These are phyloP conservation scores for Monochamus saltuarius DNA, from an alignment of 1,140 invertebrate genomes.

Conservation along the genomic window DNA sequence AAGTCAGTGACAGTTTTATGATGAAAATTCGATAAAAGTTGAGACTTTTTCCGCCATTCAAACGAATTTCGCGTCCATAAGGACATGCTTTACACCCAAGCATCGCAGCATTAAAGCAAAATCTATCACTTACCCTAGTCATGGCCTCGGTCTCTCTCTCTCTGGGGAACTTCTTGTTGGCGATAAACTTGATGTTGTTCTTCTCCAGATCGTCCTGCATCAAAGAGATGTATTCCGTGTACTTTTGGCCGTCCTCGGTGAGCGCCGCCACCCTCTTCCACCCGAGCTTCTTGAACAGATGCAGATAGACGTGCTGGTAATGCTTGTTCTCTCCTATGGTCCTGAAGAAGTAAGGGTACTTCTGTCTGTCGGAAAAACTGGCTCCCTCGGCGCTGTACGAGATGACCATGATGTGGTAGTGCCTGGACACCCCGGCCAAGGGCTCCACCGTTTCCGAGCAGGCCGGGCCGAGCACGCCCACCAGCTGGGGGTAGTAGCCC, in stretches of 20 bases:
- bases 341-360: slow-evolving; percentile 78
- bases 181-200: slow-evolving; percentile 66
- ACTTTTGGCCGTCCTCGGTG: slow-evolving; percentile 78
- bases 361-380: slow-evolving; percentile 66
- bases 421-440: slow-evolving; percentile 75
- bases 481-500: slow-evolving; percentile 56
- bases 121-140: slow-evolving; percentile 44
- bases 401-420: slow-evolving; percentile 75
- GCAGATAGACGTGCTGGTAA: slow-evolving; percentile 70
- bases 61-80: too few relatives aligned
- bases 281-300: slow-evolving; percentile 63
- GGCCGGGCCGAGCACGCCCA: slow-evolving; percentile 79
- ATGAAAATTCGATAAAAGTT: too few relatives aligned
- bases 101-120: too few relatives aligned
- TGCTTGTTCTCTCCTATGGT: slow-evolving; percentile 69
- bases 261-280: slow-evolving; percentile 74
- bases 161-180: slow-evolving; percentile 70
- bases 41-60: too few relatives aligned
- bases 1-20: too few relatives aligned
- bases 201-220: slow-evolving; percentile 66
- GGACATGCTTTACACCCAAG: too few relatives aligned
- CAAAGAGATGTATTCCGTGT: slow-evolving; percentile 75
- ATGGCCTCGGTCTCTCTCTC: slow-evolving; percentile 49
- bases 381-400: slow-evolving; percentile 81
- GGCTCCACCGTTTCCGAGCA: slow-evolving; percentile 85